Evolutionary conservation across 1,140 invertebrate genomes (phyloP).

Genomic region (Trachymyrmex septentrionalis): DNA sequence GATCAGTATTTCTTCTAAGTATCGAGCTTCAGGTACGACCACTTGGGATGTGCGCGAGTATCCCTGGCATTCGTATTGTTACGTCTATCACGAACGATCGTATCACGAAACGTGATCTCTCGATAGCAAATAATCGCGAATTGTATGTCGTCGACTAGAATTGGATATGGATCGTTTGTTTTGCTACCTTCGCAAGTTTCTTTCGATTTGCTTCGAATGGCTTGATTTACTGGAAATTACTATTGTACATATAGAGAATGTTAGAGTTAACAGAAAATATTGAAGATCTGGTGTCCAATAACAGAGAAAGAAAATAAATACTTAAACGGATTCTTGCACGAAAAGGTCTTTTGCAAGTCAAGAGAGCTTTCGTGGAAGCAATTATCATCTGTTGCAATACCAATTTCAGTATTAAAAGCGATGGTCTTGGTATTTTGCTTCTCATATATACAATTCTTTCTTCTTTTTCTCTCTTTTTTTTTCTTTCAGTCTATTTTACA

Average conservation of each 20-base stretch:
- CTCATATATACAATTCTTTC: neutral
- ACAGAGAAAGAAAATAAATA: constrained; percentile 27
- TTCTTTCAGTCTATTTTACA: neutral
- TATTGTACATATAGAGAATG: neutral
- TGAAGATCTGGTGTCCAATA: constrained; percentile 49
- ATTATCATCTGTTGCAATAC: constrained; percentile 22
- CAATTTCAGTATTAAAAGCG: constrained; percentile 39
- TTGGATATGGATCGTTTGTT: constrained; percentile 12
- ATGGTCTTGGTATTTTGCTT: neutral
- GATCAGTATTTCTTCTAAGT: constrained; percentile 55
- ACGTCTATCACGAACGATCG: constrained; percentile 33
- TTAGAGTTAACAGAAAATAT: constrained; percentile 23
- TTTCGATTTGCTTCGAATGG: constrained; percentile 2
- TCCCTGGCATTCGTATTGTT: constrained; percentile 9
- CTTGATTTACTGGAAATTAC: neutral
- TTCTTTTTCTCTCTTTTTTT: neutral
- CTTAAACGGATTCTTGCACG: neutral
- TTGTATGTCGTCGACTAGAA: neutral
- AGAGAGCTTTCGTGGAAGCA: constrained; percentile 14
- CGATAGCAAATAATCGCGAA: constrained; percentile 34
- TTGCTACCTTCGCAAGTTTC: neutral
- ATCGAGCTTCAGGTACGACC: constrained; percentile 32
- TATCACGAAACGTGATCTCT: constrained; percentile 40
- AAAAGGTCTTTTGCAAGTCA: constrained; percentile 17
- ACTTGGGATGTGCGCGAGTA: constrained; percentile 13